These are phyloP conservation scores for Murina feae DNA, from an alignment of 2,113 vertebrate genomes.

Conservation along the genomic window DNA sequence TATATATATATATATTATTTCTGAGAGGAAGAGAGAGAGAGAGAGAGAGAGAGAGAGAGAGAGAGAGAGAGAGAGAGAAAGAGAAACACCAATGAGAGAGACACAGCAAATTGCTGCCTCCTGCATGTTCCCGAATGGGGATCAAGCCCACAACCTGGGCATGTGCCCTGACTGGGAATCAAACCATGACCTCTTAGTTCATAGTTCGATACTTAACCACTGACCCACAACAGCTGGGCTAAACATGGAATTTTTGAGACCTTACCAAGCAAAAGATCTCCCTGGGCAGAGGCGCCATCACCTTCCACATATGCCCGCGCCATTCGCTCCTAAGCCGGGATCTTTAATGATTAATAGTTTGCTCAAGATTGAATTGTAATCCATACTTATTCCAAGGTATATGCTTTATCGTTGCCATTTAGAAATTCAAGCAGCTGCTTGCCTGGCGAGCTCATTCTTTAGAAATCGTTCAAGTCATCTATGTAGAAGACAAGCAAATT, in stretches of 20 bases:
- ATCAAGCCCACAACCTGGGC: too few relatives aligned
- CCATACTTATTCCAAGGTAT: not conserved
- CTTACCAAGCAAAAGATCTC: not conserved
- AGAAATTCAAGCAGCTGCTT: conserved; percentile 79
- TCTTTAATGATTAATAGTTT: not conserved
- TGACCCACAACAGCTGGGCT: too few relatives aligned
- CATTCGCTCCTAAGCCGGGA: not conserved
- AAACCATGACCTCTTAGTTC: too few relatives aligned
- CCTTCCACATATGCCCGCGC: not conserved
- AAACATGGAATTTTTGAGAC: not conserved
- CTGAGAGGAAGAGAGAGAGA: too few relatives aligned
- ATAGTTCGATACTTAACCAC: too few relatives aligned
- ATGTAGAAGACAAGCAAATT: conserved; percentile 77
- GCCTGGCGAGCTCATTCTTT: conserved; percentile 77
- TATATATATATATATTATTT: too few relatives aligned
- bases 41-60: too few relatives aligned
- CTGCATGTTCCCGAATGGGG: too few relatives aligned
- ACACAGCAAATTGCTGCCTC: too few relatives aligned
- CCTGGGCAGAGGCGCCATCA: not conserved
- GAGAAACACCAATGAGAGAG: too few relatives aligned
- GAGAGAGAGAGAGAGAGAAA: fast-evolving
- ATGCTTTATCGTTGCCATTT: conserved; percentile 1
- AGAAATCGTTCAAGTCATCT: conserved; percentile 74
- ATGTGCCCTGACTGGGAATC: too few relatives aligned
- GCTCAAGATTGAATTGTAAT: not conserved